These are phyloP conservation scores for Sorex maritimensis DNA, from an alignment of 2,797 vertebrate genomes.

Conservation along the genomic window DNA sequence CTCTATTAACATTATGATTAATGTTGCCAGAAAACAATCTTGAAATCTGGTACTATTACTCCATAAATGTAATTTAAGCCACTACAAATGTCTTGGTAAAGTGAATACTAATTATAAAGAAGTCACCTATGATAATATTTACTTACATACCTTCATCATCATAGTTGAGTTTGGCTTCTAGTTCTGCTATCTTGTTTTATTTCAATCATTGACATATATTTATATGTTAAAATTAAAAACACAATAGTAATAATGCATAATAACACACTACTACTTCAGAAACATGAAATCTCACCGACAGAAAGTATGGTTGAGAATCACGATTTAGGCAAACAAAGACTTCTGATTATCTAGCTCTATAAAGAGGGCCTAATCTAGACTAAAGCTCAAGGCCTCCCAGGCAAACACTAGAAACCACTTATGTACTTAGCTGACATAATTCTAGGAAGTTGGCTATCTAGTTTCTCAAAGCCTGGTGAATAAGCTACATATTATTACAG, in stretches of 20 bases:
- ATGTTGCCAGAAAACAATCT: neutral
- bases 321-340: neutral
- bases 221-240: neutral
- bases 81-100: neutral
- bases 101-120: constrained; percentile 9
- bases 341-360: neutral
- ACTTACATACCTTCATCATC: constrained; percentile 92
- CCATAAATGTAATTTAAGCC: neutral
- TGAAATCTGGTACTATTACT: constrained; percentile 7
- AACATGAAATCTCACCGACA: neutral
- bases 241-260: neutral
- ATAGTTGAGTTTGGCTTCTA: constrained; percentile 92
- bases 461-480: neutral
- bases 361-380: neutral
- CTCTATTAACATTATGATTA: constrained; percentile 44
- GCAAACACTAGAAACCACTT: neutral
- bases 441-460: neutral
- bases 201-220: constrained; percentile 87
- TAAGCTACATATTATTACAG: constrained; percentile 2
- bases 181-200: constrained; percentile 91
- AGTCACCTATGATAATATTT: neutral
- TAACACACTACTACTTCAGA: neutral
- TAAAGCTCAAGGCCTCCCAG: neutral
- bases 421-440: constrained; percentile 10
- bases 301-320: constrained; percentile 3